Percentiles rank a stretch among this genome's conserved stretches.
Conservation (phyloP, 1,140 invertebrate genomes). For the Heterodera carotae region DNA sequence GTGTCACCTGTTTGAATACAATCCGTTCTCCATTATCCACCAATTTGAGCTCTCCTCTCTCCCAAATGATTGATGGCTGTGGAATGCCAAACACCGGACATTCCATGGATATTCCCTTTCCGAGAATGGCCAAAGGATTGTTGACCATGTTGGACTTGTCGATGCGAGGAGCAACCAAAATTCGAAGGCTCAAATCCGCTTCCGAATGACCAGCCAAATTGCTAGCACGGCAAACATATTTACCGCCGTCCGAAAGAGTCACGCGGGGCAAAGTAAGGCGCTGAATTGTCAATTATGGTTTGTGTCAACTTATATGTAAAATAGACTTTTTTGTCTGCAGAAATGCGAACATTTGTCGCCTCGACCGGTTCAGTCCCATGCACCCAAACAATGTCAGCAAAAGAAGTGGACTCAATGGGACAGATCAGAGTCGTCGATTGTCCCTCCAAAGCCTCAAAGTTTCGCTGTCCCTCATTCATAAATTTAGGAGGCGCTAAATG, state of each 20-base stretch:
- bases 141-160: slow-evolving; percentile 69
- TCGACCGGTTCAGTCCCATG: slow-evolving; percentile 53
- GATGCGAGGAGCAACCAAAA: slow-evolving; percentile 68
- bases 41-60: slow-evolving; percentile 65
- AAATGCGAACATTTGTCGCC: slow-evolving; percentile 52
- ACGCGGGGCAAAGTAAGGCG: slow-evolving; percentile 62
- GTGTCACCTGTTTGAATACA: slow-evolving; percentile 21
- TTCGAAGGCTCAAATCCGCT: slow-evolving; percentile 66
- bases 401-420: slow-evolving; percentile 56
- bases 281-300: slow-evolving; percentile 27
- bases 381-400: slow-evolving; percentile 54
- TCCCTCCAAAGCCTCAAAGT: slow-evolving; percentile 58
- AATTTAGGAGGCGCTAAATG: slow-evolving; percentile 68
- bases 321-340: slow-evolving; percentile 48
- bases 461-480: slow-evolving; percentile 47
- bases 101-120: slow-evolving; percentile 67
- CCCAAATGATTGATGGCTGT: slow-evolving; percentile 66
- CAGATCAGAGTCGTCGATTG: slow-evolving; percentile 42
- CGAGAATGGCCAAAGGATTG: slow-evolving; percentile 62
- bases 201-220: slow-evolving; percentile 67
- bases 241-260: slow-evolving; percentile 66
- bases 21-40: slow-evolving; percentile 30
- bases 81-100: slow-evolving; percentile 67
- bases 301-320: not conserved
- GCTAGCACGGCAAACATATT: slow-evolving; percentile 66